Conservation (phyloP, 2,888 invertebrate species). For the Sceliomorpha sp. region DNA sequence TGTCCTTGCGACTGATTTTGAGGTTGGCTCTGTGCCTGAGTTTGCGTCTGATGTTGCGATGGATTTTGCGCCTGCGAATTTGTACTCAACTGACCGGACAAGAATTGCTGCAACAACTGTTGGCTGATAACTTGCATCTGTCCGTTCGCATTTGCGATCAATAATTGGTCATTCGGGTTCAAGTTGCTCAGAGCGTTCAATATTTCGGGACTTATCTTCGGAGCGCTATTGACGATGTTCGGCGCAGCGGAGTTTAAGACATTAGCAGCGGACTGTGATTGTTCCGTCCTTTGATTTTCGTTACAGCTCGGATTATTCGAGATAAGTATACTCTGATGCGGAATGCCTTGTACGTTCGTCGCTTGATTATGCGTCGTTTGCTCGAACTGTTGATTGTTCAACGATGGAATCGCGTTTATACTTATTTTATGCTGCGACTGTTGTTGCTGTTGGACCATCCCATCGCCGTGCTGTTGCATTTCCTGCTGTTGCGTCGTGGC, state of each 20-base stretch:
- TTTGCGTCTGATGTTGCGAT: too few species aligned
- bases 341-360: constrained; percentile 63
- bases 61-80: constrained; percentile 60
- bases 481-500: constrained; percentile 7
- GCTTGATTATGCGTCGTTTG: constrained; percentile 39
- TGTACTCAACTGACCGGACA: constrained; percentile 73
- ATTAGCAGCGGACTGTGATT: constrained; percentile 14
- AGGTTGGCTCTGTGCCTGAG: constrained; percentile 67
- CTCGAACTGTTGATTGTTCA: constrained; percentile 61
- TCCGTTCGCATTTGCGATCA: constrained; percentile 77
- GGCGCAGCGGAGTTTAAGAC: constrained; percentile 71
- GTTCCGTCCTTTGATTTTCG: constrained; percentile 37
- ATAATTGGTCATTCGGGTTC: constrained; percentile 77
- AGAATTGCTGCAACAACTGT: constrained; percentile 75
- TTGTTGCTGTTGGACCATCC: constrained; percentile 27
- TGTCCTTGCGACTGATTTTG: too few species aligned
- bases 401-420: constrained; percentile 34
- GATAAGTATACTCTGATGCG: constrained; percentile 73
- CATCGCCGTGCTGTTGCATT: constrained; percentile 6
- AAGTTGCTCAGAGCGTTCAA: constrained; percentile 76
- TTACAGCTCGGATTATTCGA: constrained; percentile 66
- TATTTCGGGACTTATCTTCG: constrained; percentile 77
- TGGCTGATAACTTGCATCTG: constrained; percentile 79
- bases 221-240: constrained; percentile 75
- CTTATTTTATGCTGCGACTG: constrained; percentile 63